Evolutionary conservation across 2,113 vertebrate genomes (phyloP), one percentile per base, ranked within the genome.

Genomic region (Spheniscus mendiculus): DNA sequence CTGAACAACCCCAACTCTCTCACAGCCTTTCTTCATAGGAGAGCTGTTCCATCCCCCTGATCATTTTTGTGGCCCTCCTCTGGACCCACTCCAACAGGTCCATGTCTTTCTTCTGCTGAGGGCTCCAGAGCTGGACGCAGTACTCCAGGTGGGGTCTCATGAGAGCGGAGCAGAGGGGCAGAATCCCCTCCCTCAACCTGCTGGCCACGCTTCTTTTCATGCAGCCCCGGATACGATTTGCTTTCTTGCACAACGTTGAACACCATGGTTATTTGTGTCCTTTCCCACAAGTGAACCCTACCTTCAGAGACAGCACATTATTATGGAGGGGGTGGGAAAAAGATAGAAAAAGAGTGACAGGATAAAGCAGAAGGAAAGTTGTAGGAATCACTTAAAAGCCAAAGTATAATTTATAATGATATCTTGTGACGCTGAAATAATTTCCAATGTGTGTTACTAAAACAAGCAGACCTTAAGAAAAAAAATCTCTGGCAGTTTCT

Each of bases 31-130:
- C 26, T 11, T 72, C 11, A 8, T 10, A 55, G 25, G 11, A 53
- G 38, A 67, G 9, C 2, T 29, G 22, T 2, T 93, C 40, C n/a
- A 69, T 2, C 6, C 18, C 7, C 40, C 34, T 0, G 1, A 27
- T 8, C 4, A 50, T 40, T 4, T 59, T 42, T 1, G 3, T 42
- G 49, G 19, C 19, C 20, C 4, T 71, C 6, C 32, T 72, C 72
- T 53, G 5, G 62, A 63, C 30, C 11, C 0, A 1, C 12, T 80
- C 11, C 9, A 80, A 13, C 21, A 79, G 16, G 1, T 55, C 23
- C 2, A 2, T 1, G 2, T 34, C 11, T 13, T 67, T 47, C 18
- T 3, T 30, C 0, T 66, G 2, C 1, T 70, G 59, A 4, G 5
- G 19, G 0, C 20, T 2, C 14, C 55, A 71, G 34, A 58, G 6